Evolutionary conservation across 2,888 invertebrate species (phyloP).

Genomic region (Drosophila fulvimacula): DNA sequence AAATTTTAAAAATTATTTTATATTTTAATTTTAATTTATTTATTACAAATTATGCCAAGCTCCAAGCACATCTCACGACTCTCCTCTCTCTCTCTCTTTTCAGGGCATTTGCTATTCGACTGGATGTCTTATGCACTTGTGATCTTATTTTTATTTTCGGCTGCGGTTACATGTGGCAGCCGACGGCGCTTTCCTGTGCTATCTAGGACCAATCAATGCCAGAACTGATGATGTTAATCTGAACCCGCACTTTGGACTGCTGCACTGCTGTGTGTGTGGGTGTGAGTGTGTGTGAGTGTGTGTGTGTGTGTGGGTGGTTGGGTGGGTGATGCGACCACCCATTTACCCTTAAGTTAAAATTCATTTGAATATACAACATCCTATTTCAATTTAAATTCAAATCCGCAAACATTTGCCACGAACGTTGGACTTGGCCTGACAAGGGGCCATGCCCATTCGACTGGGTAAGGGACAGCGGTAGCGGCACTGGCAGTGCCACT

Average conservation of each 20-base stretch:
- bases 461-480: conserved; percentile 38
- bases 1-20: no score
- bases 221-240: conserved; percentile 83
- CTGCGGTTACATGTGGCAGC: conserved; percentile 61
- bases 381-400: conserved; percentile 84
- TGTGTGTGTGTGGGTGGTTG: background rate
- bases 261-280: conserved; percentile 15
- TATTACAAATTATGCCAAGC: no score
- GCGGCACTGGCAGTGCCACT: background rate
- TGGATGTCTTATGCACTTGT: conserved; percentile 6
- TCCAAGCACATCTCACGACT: no score
- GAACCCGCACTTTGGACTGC: conserved; percentile 46
- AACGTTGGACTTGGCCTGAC: conserved; percentile 67
- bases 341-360: conserved; percentile 83
- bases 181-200: conserved; percentile 66
- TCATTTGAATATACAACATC: conserved; percentile 83
- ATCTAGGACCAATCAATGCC: conserved; percentile 83
- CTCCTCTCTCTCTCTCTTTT: background rate
- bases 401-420: conserved; percentile 81
- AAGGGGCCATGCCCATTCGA: conserved; percentile 63
- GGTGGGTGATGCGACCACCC: conserved; percentile 12
- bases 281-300: background rate
- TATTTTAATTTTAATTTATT: no score
- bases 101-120: conserved; percentile 14
- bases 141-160: conserved; percentile 44